A percentile compares a stretch with the other conserved stretches of the same genome.
phyloP scores from a whole-genome alignment of 2,797 vertebrate species.

The Orestias chungarensis region DNA sequence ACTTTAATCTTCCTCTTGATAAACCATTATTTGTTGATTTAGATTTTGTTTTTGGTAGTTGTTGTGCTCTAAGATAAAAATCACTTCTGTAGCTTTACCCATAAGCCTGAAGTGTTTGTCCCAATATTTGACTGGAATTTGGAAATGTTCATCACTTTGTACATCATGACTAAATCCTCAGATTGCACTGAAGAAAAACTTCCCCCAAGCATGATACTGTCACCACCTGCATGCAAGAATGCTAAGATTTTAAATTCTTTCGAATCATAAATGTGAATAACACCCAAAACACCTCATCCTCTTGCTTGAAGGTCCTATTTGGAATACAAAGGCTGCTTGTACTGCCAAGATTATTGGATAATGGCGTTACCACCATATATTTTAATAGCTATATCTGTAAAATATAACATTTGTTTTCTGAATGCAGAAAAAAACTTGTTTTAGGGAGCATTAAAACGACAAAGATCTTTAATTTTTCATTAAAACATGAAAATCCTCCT shows the following conservation, averaged over 20 bases:
- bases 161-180: background rate
- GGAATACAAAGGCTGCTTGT: no score
- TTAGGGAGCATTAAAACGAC: background rate
- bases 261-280: background rate
- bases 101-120: background rate
- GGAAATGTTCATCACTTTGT: background rate
- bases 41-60: background rate
- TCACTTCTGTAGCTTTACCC: background rate
- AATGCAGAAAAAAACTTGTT: background rate
- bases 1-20: background rate
- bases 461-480: background rate
- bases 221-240: background rate
- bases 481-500: no score
- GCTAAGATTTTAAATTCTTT: background rate
- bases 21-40: background rate
- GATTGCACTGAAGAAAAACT: background rate
- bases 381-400: background rate
- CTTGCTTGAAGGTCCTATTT: no score
- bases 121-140: background rate
- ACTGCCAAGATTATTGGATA: background rate
- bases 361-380: background rate
- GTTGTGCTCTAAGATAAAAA: background rate
- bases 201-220: background rate
- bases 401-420: background rate
- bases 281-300: no score